Conservation (phyloP, 2,888 invertebrate species). For the Orthosia gothica region DNA sequence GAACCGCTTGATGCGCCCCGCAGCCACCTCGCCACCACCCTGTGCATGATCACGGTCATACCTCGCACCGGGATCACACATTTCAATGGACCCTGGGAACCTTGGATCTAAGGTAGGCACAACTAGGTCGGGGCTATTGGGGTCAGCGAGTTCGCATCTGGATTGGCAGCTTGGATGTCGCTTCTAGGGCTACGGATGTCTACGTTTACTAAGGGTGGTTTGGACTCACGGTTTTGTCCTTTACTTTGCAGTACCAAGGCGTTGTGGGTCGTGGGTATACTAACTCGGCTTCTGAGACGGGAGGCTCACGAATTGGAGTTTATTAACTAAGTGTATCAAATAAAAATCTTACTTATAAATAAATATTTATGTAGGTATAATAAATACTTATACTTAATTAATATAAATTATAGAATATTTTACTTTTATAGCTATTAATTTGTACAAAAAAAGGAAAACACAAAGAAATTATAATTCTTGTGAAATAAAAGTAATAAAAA, state of each 20-base stretch:
- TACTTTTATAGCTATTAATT: slow-evolving; percentile 1
- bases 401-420: not conserved
- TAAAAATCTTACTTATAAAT: slow-evolving; percentile 22
- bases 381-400: not conserved
- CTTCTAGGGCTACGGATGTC: slow-evolving; percentile 21
- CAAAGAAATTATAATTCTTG: not conserved
- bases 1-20: slow-evolving; percentile 82
- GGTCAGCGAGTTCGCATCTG: slow-evolving; percentile 8
- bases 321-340: slow-evolving; percentile 12
- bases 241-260: slow-evolving; percentile 18
- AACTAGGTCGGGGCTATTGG: slow-evolving; percentile 25
- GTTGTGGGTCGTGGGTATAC: slow-evolving; percentile 12
- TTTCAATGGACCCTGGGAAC: slow-evolving; percentile 62
- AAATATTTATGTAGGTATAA: not conserved
- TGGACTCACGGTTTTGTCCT: slow-evolving; percentile 39
- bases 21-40: slow-evolving; percentile 78
- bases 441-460: not conserved
- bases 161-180: slow-evolving; percentile 17
- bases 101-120: slow-evolving; percentile 38
- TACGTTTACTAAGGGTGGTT: slow-evolving; percentile 31
- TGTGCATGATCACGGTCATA: slow-evolving; percentile 74
- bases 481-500: slow-evolving; percentile 16
- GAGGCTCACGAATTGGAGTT: slow-evolving; percentile 3
- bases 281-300: slow-evolving; percentile 20
- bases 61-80: slow-evolving; percentile 75